Evolutionary conservation across 1,140 invertebrate species (phyloP).

Genomic region (Halictus rubicundus): DNA sequence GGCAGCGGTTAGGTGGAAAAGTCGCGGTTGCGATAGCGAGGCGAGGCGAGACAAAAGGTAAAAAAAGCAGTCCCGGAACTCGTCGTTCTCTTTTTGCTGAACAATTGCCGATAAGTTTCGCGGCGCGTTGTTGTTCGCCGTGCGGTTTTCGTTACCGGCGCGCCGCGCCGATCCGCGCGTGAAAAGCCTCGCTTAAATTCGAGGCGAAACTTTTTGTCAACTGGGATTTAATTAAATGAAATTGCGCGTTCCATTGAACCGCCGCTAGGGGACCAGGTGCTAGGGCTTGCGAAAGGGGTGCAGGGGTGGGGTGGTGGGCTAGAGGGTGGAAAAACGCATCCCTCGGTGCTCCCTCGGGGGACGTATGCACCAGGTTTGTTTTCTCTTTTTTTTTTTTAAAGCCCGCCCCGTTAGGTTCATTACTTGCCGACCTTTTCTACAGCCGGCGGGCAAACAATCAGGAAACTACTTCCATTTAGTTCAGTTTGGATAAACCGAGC

Average conservation of each 20-base stretch:
- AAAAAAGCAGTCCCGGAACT: too few species aligned
- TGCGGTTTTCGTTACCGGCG: slow-evolving; percentile 7
- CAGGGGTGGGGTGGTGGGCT: background rate
- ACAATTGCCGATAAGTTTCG: slow-evolving; percentile 19
- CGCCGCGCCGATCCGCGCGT: too few species aligned
- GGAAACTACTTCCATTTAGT: slow-evolving; percentile 51
- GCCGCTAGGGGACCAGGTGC: background rate
- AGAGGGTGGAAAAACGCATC: slow-evolving; percentile 21
- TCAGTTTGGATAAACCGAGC: slow-evolving; percentile 43
- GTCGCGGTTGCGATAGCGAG: too few species aligned
- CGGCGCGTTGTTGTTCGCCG: slow-evolving; percentile 29
- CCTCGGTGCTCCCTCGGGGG: slow-evolving; percentile 3
- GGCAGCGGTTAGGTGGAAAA: too few species aligned
- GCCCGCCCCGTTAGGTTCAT: slow-evolving; percentile 24
- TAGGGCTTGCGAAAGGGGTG: background rate
- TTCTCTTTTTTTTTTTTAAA: slow-evolving; percentile 23
- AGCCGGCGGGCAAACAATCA: slow-evolving; percentile 50
- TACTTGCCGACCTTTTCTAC: slow-evolving; percentile 12
- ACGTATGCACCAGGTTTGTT: background rate
- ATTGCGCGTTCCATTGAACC: slow-evolving; percentile 41
- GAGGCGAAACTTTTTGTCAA: slow-evolving; percentile 48
- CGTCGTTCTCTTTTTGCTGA: background rate
- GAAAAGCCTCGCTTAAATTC: slow-evolving; percentile 43
- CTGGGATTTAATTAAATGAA: slow-evolving; percentile 59
- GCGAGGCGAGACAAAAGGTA: too few species aligned